Evolutionary conservation across 1,140 invertebrate genomes (phyloP).

Genomic region (Acromyrmex heyeri): DNA sequence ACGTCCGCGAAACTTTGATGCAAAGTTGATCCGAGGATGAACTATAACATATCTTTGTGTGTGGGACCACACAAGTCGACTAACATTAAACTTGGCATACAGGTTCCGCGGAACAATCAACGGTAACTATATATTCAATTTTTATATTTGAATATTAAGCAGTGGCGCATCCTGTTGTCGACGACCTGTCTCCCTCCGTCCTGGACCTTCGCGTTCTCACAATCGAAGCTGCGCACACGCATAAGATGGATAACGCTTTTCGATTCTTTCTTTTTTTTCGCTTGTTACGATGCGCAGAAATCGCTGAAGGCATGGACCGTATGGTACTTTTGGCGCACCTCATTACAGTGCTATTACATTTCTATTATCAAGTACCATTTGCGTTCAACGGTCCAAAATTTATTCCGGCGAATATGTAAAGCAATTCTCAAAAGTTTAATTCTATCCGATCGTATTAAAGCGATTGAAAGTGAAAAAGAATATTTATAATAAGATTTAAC

Average conservation of each 20-base stretch:
- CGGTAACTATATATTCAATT: slow-evolving; percentile 82
- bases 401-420: background rate
- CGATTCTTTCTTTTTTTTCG: background rate
- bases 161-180: slow-evolving; percentile 69
- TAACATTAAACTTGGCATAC: slow-evolving; percentile 78
- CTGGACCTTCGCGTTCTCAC: slow-evolving; percentile 52
- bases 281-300: slow-evolving; percentile 48
- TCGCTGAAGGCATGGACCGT: slow-evolving; percentile 53
- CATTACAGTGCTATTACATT: slow-evolving; percentile 41
- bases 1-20: slow-evolving; percentile 38
- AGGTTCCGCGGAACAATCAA: slow-evolving; percentile 75
- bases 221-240: slow-evolving; percentile 10
- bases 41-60: slow-evolving; percentile 62
- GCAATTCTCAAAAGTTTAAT: background rate
- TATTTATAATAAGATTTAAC: background rate
- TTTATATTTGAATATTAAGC: slow-evolving; percentile 80
- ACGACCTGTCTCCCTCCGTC: slow-evolving; percentile 38
- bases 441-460: background rate
- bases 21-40: slow-evolving; percentile 41
- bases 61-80: slow-evolving; percentile 78
- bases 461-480: background rate
- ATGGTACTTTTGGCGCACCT: slow-evolving; percentile 43
- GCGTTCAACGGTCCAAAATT: background rate
- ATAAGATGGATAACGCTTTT: slow-evolving; percentile 43
- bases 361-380: slow-evolving; percentile 39